Conservation (phyloP, 2,888 invertebrate species). For the Charanyca ferruginea region DNA sequence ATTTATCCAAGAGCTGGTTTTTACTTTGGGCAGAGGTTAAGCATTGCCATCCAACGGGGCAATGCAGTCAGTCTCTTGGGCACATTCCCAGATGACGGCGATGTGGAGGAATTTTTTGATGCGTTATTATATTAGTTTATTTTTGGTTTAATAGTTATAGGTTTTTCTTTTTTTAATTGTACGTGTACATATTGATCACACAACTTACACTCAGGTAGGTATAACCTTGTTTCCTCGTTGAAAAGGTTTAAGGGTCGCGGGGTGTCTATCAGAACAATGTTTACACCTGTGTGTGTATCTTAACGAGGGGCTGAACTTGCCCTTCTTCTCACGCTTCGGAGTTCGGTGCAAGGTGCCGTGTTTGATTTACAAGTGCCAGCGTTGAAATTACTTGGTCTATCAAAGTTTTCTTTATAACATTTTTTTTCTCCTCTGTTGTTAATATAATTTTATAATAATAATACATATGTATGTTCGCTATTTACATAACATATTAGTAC, state of each 20-base stretch:
- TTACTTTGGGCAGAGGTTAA: no score
- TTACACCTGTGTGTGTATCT: conserved; percentile 76
- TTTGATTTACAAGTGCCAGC: conserved; percentile 65
- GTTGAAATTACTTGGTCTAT: conserved; percentile 24
- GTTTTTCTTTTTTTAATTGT: no score
- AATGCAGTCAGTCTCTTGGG: no score
- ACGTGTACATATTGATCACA: conserved; percentile 22
- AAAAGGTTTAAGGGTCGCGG: conserved; percentile 66
- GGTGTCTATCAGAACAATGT: conserved; percentile 71
- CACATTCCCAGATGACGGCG: no score
- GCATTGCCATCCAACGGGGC: no score
- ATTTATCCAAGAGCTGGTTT: no score
- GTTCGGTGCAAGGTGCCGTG: conserved; percentile 46
- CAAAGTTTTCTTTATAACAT: conserved; percentile 9
- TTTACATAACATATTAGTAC: no score
- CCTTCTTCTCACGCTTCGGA: conserved; percentile 77
- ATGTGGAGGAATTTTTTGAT: no score
- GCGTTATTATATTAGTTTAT: no score
- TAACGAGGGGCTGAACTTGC: conserved; percentile 75
- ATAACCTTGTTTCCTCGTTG: conserved; percentile 44
- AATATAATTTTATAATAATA: no score
- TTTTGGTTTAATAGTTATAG: no score
- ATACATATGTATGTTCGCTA: no score
- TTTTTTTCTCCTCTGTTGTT: neutral
- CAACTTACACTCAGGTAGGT: conserved; percentile 45